These are phyloP conservation scores for Luffia ferchaultella DNA, from an alignment of 2,888 invertebrate species.

Conservation along the genomic window DNA sequence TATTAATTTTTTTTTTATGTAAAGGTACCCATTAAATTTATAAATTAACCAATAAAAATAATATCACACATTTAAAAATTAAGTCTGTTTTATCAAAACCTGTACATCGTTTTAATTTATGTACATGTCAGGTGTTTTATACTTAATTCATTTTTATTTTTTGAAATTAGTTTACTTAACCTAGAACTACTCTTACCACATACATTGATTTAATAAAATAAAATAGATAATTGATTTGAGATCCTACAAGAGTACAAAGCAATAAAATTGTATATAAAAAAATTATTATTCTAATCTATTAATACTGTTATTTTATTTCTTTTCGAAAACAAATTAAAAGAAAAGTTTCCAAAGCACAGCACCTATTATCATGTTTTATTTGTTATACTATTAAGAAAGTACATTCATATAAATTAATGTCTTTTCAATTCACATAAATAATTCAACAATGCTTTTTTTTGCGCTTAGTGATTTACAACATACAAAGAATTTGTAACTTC, in stretches of 20 bases:
- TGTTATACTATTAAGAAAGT: not conserved
- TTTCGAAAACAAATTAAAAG: not conserved
- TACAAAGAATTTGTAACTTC: too few species aligned
- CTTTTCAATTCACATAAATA: too few species aligned
- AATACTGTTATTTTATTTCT: not conserved
- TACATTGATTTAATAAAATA: too few species aligned
- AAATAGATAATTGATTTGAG: not conserved
- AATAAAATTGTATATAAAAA: not conserved
- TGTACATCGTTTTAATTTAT: not conserved
- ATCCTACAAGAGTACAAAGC: slow-evolving; percentile 21
- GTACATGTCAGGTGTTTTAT: not conserved
- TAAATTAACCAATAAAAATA: slow-evolving; percentile 20
- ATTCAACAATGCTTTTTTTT: too few species aligned
- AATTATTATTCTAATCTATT: not conserved
- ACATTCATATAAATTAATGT: not conserved
- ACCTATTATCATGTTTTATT: not conserved
- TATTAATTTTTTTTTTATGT: slow-evolving; percentile 4
- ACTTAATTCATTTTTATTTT: not conserved
- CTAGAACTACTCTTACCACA: not conserved
- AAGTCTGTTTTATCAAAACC: slow-evolving; percentile 9
- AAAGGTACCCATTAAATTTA: slow-evolving; percentile 15
- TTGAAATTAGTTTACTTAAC: not conserved
- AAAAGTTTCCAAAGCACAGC: not conserved
- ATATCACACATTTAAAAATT: slow-evolving; percentile 19
- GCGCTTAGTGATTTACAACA: too few species aligned